Base-by-base conservation (phyloP, 1,140 invertebrate genomes). In the Camponotus vicinus region DNA sequence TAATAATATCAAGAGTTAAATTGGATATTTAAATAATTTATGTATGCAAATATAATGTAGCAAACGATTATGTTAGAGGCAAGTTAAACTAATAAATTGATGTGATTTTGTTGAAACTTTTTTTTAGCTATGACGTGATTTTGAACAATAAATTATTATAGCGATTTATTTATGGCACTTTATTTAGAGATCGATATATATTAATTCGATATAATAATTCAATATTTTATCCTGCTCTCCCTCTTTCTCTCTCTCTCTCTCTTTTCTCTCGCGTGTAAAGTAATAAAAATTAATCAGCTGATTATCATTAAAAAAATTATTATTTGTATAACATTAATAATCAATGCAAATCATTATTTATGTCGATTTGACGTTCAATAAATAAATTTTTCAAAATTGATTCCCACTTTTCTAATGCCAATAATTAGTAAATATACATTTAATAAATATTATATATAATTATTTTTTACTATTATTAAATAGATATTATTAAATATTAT, bases 281-380 rank as follows among this genome's bases (percentile, higher is more conserved):
- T 61, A 52, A 83, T 83, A 45, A 73, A 49, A 83, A 83, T 83
- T 83, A 69, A n/a, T 42, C 4, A 73, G 9, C 18, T 61, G 67
- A 82, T 82, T 82, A 82, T 34, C 27, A 13, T 3, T n/a, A n/a
- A 18, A 37, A 40, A 75, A 83, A 61, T 73, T 83, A 75, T 21
- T 83, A 83, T 63, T 83, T 83, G 21, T 21, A 73, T 63, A 42
- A 73, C 45, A 61, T 34, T 40, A 75, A 32, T 63, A 83, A 63
- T 75, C 34, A 70, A 34, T n/a, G 59, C 40, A 21, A 45, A 61
- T 27, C 27, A 61, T 45, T 2, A 37, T 61, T 83, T 83, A 75
- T 63, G 55, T 75, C 75, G 61, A 61, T 75, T 49, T 49, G 4
- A 63, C 61, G 13, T 82, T 8, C 13, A 49, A 79, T 79, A 4